Evolutionary conservation across 2,113 vertebrate genomes (phyloP).

Genomic region (Grallaria varia): DNA sequence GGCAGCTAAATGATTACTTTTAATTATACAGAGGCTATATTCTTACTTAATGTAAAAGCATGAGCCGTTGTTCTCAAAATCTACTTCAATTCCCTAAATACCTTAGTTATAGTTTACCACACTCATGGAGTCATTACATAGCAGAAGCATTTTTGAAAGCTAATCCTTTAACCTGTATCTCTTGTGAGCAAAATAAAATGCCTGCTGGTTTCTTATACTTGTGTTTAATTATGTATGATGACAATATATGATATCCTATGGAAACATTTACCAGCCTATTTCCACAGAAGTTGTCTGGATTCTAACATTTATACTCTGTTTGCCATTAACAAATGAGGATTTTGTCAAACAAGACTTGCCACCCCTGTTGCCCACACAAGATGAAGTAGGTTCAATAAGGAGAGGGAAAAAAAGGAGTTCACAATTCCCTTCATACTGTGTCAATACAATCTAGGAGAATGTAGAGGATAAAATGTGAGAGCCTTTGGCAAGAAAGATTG

Average conservation of each 20-base stretch:
- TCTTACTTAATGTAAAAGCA: not conserved
- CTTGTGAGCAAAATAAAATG: not conserved
- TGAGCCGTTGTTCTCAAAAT: constrained; percentile 21
- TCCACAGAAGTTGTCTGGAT: not conserved
- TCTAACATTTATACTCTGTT: not conserved
- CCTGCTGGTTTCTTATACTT: not conserved
- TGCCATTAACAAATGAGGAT: not conserved
- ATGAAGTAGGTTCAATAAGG: not conserved
- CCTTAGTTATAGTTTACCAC: constrained; percentile 12
- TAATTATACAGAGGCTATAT: constrained; percentile 2
- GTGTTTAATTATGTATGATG: not conserved
- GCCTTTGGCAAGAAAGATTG: not conserved
- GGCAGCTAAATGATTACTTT: not conserved
- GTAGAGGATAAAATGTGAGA: not conserved
- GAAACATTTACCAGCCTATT: not conserved
- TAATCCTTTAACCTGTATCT: not conserved
- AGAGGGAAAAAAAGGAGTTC: not conserved
- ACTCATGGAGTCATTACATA: not conserved
- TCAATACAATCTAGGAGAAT: not conserved
- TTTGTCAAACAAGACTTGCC: not conserved
- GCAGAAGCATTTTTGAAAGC: not conserved
- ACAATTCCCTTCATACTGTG: not conserved
- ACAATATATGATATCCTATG: not conserved
- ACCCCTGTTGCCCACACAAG: not conserved
- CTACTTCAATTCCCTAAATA: constrained; percentile 15